A percentile compares a stretch with the other conserved stretches of the same genome.
phyloP scores from a whole-genome alignment of 2,113 vertebrate genomes.

The Toxotes chatareus region DNA sequence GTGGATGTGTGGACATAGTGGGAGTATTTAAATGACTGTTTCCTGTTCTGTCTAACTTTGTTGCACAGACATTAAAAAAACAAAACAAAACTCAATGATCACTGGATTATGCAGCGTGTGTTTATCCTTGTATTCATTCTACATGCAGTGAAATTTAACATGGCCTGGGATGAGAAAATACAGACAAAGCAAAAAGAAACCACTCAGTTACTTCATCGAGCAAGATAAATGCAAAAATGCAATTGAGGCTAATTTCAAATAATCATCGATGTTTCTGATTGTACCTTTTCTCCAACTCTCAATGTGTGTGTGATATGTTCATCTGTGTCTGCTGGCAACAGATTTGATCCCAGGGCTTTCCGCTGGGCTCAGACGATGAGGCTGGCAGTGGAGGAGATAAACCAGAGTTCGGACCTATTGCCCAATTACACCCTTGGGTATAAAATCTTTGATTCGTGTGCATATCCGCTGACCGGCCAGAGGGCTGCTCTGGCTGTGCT shows the following conservation, averaged over 20 bases:
- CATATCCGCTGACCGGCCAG: constrained; percentile 79
- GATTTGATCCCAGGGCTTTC: constrained; percentile 84
- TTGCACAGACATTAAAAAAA: neutral
- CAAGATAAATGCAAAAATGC: neutral
- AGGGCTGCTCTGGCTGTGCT: constrained; percentile 79
- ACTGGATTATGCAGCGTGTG: neutral
- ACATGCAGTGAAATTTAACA: neutral
- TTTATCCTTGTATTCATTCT: neutral
- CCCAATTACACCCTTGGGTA: constrained; percentile 81
- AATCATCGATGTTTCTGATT: neutral
- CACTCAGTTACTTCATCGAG: neutral
- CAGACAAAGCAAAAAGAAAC: neutral
- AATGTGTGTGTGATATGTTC: constrained; percentile 1
- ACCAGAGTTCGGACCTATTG: constrained; percentile 74
- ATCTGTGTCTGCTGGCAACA: constrained; percentile 37
- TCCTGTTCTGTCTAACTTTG: neutral
- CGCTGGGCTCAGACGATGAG: constrained; percentile 84
- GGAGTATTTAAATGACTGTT: neutral
- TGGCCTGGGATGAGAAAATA: neutral
- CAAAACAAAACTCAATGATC: neutral
- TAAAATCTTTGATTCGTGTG: constrained; percentile 85
- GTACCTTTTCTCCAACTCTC: neutral
- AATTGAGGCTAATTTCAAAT: neutral
- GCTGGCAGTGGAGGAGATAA: constrained; percentile 84
- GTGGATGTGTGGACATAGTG: neutral